Percentiles rank a stretch among this genome's conserved stretches.
phyloP scores from a whole-genome alignment of 1,140 invertebrate species.

The Orchesella cincta region DNA sequence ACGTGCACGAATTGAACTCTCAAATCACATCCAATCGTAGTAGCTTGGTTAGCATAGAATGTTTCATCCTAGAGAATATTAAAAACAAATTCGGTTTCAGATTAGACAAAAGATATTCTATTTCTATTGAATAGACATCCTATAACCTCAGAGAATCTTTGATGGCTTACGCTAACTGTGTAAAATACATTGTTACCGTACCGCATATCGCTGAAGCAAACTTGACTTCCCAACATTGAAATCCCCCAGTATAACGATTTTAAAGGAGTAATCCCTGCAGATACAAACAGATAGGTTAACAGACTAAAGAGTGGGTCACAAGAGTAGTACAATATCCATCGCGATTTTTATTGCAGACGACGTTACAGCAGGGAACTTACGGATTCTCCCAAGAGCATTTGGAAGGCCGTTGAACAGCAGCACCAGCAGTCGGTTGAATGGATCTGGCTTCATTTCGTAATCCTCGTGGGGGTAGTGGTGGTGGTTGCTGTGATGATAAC shows the following conservation, averaged over 20 bases:
- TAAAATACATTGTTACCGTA: not conserved
- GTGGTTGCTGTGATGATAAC: not conserved
- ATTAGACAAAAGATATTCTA: not conserved
- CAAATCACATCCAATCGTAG: constrained; percentile 7
- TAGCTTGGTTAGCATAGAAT: not conserved
- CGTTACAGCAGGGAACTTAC: not conserved
- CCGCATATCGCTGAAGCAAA: constrained; percentile 12
- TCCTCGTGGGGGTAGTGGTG: not conserved
- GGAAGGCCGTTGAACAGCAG: not conserved
- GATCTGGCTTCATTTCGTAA: not conserved
- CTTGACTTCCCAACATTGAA: not conserved
- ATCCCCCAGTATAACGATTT: not conserved
- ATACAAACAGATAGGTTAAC: not conserved
- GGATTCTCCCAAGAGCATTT: not conserved
- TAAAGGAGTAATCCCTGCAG: not conserved
- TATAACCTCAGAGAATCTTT: not conserved
- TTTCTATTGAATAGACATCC: not conserved
- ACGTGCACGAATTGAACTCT: not conserved
- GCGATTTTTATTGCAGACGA: not conserved
- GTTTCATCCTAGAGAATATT: not conserved
- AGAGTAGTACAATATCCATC: not conserved
- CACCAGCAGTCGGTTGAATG: not conserved
- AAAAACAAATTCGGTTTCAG: not conserved
- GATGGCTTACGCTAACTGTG: not conserved
- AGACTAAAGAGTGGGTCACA: not conserved